Conservation (phyloP, 2,797 vertebrate species). For the Amblyopsis hoosieri region DNA sequence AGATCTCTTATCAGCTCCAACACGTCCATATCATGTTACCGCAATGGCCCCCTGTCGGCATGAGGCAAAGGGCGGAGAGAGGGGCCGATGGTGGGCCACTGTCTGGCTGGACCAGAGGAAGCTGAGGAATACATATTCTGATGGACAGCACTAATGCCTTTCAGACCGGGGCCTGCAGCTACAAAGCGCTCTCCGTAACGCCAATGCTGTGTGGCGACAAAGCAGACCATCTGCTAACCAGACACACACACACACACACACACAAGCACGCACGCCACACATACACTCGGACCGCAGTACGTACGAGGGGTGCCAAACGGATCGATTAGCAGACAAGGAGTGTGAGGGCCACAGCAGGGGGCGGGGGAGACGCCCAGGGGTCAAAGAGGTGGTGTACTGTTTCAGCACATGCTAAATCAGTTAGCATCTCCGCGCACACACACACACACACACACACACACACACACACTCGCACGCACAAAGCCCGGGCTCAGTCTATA, state of each 20-base stretch:
- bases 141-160: conserved; percentile 79
- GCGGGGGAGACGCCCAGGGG: conserved; percentile 68
- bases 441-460: conserved; percentile 1
- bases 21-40: conserved; percentile 64
- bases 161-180: conserved; percentile 71
- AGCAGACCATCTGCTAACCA: conserved; percentile 79
- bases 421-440: conserved; percentile 66
- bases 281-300: conserved; percentile 12
- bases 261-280: conserved; percentile 34
- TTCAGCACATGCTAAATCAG: conserved; percentile 85
- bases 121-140: conserved; percentile 72
- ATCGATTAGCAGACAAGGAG: conserved; percentile 84
- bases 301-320: conserved; percentile 75
- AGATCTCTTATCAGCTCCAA: conserved; percentile 66
- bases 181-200: conserved; percentile 74
- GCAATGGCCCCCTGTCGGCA: conserved; percentile 51
- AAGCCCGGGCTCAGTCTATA: conserved; percentile 64
- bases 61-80: conserved; percentile 37
- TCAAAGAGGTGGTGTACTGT: conserved; percentile 80
- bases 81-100: conserved; percentile 55
- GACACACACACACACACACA: conserved; percentile 56
- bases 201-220: conserved; percentile 57
- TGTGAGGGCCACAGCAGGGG: conserved; percentile 72
- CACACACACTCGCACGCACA: conserved; percentile 6
- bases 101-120: conserved; percentile 66